phyloP scores from a whole-genome alignment of 1,140 invertebrate genomes.

The Asbolus verrucosus region DNA sequence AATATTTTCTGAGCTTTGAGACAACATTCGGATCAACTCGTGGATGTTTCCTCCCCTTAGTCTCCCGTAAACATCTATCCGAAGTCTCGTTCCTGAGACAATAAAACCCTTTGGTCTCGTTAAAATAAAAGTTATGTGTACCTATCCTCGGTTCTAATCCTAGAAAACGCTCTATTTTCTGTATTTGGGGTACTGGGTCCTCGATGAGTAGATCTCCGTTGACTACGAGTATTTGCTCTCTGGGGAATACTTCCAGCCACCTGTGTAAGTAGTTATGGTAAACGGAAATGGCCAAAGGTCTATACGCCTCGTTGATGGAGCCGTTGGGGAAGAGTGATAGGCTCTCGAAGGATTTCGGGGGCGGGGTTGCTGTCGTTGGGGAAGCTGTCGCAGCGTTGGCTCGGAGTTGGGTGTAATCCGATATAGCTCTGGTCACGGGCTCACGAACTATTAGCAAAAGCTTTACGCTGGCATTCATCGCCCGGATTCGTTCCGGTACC shows the following conservation, averaged over 20 bases:
- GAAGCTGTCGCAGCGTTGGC: constrained; percentile 79
- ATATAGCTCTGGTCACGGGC: constrained; percentile 94
- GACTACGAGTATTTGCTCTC: constrained; percentile 92
- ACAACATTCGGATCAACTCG: constrained; percentile 85
- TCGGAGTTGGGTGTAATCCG: constrained; percentile 92
- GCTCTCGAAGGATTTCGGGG: constrained; percentile 80
- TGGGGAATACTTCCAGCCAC: constrained; percentile 90
- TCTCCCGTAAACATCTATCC: constrained; percentile 93
- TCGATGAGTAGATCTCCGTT: constrained; percentile 96
- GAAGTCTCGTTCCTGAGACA: constrained; percentile 89
- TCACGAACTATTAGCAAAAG: constrained; percentile 95
- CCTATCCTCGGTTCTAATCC: constrained; percentile 82
- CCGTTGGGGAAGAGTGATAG: constrained; percentile 84
- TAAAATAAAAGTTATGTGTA: constrained; percentile 95
- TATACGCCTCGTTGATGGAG: constrained; percentile 84
- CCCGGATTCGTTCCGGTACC: constrained; percentile 88
- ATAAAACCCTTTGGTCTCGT: constrained; percentile 97
- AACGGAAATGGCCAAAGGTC: constrained; percentile 79
- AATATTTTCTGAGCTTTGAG: constrained; percentile 91
- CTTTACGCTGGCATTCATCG: constrained; percentile 94
- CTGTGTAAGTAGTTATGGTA: constrained; percentile 87
- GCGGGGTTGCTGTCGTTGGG: constrained; percentile 68
- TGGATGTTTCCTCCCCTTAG: constrained; percentile 94
- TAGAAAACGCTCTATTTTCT: constrained; percentile 90
- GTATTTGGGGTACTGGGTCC: constrained; percentile 91